Base-by-base conservation (phyloP, 1,140 invertebrate species). In the Aphelinus certus region DNA sequence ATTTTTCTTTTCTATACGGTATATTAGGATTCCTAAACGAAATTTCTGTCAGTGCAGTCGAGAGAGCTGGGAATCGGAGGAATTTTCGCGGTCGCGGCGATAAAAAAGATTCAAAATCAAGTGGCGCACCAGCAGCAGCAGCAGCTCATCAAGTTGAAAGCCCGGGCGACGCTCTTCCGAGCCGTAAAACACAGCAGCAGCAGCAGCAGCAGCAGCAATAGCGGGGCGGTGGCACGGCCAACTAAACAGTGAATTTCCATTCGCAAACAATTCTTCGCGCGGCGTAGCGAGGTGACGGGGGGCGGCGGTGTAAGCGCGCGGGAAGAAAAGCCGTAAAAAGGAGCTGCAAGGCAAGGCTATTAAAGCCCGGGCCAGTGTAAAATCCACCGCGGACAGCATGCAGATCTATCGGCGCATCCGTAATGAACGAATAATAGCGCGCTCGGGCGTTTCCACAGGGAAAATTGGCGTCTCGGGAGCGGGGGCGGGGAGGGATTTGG, bases 201-300 rank as follows among this genome's bases (percentile, higher is more conserved):
- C 26, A 26, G 26, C 26, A 26, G 26, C 26, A 26, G 26, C 26
- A 26, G 26, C 26, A 26, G 26, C 26, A 26, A 26, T 26, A 26
- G 26, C 26, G 26, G 26, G 51, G 9, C 51, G 7, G n/a, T 10
- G 56, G 10, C 51, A 6, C 26, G 9, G 67, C 9, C 10, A 58
- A 9, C 46, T 62, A 68, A 69, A 63, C 58, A 63, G 4, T 6
- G 51, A 49, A 74, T 69, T 74, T 63, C 46, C 65, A 74, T 74
- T 5, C 47, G 62, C 58, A 56, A 67, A 74, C 65, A 58, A 58
- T 67, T 51, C 47, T 48, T 67, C 9, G 42, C 62, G 9, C 7
- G 1, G 26, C 26, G 26, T 26, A 26, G 26, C 26, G 26, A 26
- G 26, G 26, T 7, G 4, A 9, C 43, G 53, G 2, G 7, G 45